Conservation (phyloP, 2,113 vertebrate species). For the Rafetus swinhoei region DNA sequence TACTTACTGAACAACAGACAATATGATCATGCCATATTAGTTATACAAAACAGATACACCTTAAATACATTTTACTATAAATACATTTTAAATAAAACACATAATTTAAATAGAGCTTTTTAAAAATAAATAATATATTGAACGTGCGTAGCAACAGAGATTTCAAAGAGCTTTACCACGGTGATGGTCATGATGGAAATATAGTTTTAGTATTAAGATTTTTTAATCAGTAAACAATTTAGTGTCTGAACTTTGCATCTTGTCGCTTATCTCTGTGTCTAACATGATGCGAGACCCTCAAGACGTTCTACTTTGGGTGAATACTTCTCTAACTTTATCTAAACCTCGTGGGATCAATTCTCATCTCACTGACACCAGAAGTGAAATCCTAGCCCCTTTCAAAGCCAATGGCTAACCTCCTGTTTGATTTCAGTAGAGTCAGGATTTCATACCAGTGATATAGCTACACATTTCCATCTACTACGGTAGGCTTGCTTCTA, state of each 20-base stretch:
- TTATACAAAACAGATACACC: background rate
- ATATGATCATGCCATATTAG: background rate
- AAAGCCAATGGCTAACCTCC: background rate
- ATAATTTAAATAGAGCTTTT: background rate
- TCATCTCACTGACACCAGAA: background rate
- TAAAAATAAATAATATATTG: slow-evolving; percentile 1
- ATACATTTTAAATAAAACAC: background rate
- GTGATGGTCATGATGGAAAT: background rate
- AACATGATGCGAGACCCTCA: background rate
- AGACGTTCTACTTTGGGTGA: background rate
- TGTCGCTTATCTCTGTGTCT: background rate
- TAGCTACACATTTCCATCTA: background rate
- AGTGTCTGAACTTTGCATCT: background rate
- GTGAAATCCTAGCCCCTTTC: background rate
- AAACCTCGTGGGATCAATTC: background rate
- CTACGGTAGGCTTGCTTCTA: background rate
- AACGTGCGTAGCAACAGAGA: background rate
- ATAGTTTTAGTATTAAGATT: background rate
- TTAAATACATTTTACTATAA: slow-evolving; percentile 1
- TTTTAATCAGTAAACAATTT: background rate
- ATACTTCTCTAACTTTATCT: background rate
- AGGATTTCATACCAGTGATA: background rate
- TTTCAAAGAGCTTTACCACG: background rate
- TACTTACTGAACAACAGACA: background rate
- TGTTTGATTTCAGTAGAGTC: background rate